Conservation (phyloP, 2,888 invertebrate genomes). For the Coecobrya sp. region DNA sequence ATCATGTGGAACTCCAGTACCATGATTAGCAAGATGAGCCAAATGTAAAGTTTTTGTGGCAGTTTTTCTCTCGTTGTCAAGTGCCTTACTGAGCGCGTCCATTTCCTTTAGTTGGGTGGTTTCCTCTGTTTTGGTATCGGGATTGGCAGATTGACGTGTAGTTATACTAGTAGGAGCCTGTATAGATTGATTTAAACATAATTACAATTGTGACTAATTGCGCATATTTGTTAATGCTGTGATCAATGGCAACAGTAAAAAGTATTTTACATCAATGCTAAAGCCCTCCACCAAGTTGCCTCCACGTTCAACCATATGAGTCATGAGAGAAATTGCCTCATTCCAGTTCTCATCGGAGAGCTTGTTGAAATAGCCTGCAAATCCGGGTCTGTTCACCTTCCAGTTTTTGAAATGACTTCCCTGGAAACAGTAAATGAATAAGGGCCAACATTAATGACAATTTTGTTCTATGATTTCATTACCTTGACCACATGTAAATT, state of each 20-base stretch:
- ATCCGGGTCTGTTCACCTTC: conserved; percentile 83
- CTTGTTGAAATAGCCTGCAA: conserved; percentile 82
- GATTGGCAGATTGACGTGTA: no score
- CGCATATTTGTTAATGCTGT: no score
- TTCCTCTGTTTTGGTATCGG: no score
- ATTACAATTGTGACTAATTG: no score
- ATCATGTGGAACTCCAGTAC: conserved; percentile 71
- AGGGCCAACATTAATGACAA: neutral
- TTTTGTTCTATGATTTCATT: no score
- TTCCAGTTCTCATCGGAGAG: conserved; percentile 84
- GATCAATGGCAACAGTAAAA: no score
- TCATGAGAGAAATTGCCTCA: conserved; percentile 81
- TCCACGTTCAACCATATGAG: conserved; percentile 82
- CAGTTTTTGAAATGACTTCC: conserved; percentile 84
- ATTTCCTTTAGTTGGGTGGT: conserved; percentile 67
- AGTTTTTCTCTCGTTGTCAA: conserved; percentile 81
- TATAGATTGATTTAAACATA: neutral
- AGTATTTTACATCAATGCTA: conserved; percentile 71
- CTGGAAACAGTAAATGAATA: conserved; percentile 57
- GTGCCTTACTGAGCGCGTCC: conserved; percentile 77
- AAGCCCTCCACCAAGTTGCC: conserved; percentile 65
- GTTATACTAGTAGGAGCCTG: no score
- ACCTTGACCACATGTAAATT: no score
- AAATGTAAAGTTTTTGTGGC: conserved; percentile 68
- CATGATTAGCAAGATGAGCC: conserved; percentile 72